Evolutionary conservation across 2,797 vertebrate genomes (phyloP).

Genomic region (Pangasius macronema): DNA sequence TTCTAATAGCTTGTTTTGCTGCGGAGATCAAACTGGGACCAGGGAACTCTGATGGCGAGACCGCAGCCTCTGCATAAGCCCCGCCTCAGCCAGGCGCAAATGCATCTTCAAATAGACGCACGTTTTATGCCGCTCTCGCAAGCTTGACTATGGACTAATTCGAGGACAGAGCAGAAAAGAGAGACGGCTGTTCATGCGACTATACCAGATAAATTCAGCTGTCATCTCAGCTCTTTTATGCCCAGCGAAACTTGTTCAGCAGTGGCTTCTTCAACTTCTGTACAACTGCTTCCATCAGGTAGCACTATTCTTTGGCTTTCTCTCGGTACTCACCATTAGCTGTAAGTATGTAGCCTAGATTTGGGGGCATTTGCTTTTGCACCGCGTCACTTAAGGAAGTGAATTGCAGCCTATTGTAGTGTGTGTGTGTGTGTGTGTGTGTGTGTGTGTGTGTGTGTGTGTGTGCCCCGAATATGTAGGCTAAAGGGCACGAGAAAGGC

Average conservation of each 20-base stretch:
- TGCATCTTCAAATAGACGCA: slow-evolving; percentile 58
- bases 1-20: not conserved
- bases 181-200: not conserved
- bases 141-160: slow-evolving; percentile 11
- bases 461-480: slow-evolving; percentile 68
- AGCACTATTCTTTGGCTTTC: not conserved
- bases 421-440: not conserved
- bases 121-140: slow-evolving; percentile 27
- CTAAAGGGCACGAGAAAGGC: slow-evolving; percentile 71
- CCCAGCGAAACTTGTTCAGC: not conserved
- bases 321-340: not conserved
- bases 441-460: not conserved
- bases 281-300: slow-evolving; percentile 40
- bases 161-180: not conserved
- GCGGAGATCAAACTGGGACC: not conserved
- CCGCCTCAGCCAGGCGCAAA: not conserved
- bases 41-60: not conserved
- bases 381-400: not conserved
- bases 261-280: slow-evolving; percentile 41
- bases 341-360: not conserved
- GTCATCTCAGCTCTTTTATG: slow-evolving; percentile 12
- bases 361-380: not conserved
- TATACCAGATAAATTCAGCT: not conserved
- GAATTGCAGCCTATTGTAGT: slow-evolving; percentile 7
- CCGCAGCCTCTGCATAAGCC: not conserved